These are phyloP conservation scores for Matsumyia berberina DNA, from an alignment of 2,888 invertebrate species.

Conservation along the genomic window DNA sequence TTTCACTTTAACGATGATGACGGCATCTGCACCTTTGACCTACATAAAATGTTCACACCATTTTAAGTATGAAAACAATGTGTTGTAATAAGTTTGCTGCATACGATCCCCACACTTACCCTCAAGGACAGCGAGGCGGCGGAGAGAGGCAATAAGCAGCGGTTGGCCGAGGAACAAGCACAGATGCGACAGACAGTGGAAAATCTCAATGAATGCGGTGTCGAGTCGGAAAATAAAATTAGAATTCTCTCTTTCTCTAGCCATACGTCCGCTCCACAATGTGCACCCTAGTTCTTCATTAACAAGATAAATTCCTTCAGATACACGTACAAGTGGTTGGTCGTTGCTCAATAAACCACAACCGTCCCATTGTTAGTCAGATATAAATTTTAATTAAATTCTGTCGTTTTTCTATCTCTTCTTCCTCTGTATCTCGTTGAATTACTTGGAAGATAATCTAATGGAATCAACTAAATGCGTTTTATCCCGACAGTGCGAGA, in stretches of 20 bases:
- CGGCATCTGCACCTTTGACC: constrained; percentile 68
- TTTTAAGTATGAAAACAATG: constrained; percentile 69
- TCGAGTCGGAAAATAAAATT: constrained; percentile 46
- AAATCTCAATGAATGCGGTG: constrained; percentile 61
- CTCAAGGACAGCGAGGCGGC: constrained; percentile 36
- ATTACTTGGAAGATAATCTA: constrained; percentile 35
- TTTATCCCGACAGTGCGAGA: constrained; percentile 33
- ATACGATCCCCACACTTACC: constrained; percentile 44
- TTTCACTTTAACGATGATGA: constrained; percentile 49
- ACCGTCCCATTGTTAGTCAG: constrained; percentile 66
- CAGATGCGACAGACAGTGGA: constrained; percentile 2
- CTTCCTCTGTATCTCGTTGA: constrained; percentile 4
- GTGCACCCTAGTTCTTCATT: constrained; percentile 69
- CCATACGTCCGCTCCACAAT: constrained; percentile 54
- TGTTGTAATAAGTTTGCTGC: constrained; percentile 52
- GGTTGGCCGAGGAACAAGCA: neutral
- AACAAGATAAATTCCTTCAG: constrained; percentile 73
- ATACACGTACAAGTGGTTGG: constrained; percentile 57
- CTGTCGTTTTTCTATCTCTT: constrained; percentile 40
- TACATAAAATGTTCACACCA: constrained; percentile 70
- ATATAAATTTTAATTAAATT: constrained; percentile 74
- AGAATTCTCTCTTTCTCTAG: constrained; percentile 50
- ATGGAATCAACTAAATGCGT: constrained; percentile 60
- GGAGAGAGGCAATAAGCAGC: neutral
- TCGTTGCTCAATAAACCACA: constrained; percentile 66